phyloP scores from a whole-genome alignment of 2,888 invertebrate species.

The Philhelius pedissequus region DNA sequence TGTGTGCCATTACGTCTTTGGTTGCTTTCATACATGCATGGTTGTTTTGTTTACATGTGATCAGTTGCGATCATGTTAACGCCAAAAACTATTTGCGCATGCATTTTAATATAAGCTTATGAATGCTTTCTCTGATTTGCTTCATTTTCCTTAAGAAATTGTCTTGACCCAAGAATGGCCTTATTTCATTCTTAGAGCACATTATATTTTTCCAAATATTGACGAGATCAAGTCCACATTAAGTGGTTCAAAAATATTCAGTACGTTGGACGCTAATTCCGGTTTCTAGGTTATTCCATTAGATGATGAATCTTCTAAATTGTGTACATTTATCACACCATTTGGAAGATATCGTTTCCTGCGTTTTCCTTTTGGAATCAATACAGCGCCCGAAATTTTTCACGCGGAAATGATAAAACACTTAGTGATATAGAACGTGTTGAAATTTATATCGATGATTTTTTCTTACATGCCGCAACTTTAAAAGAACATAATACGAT shows the following conservation, averaged over 20 bases:
- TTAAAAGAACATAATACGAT: not conserved
- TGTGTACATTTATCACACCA: not conserved
- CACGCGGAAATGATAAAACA: not conserved
- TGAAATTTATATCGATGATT: not conserved
- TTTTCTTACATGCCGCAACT: not conserved
- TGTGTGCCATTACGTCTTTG: too few species aligned
- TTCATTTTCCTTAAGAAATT: not conserved
- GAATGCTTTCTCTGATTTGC: too few species aligned
- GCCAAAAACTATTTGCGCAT: not conserved
- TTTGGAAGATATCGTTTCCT: too few species aligned
- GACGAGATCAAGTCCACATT: not conserved
- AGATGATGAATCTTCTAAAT: not conserved
- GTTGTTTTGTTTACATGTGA: too few species aligned
- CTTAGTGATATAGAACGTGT: too few species aligned
- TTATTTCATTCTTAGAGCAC: not conserved
- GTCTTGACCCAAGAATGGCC: not conserved
- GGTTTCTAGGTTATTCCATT: not conserved
- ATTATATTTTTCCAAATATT: not conserved
- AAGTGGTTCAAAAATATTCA: not conserved
- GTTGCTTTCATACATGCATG: too few species aligned
- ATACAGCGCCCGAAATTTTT: not conserved
- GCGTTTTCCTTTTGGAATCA: not conserved
- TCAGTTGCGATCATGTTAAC: too few species aligned
- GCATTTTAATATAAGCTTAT: too few species aligned
- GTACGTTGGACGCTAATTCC: not conserved